Percentiles rank a stretch among this genome's conserved stretches.
phyloP scores from a whole-genome alignment of 2,797 vertebrate species.

The Labroides dimidiatus region DNA sequence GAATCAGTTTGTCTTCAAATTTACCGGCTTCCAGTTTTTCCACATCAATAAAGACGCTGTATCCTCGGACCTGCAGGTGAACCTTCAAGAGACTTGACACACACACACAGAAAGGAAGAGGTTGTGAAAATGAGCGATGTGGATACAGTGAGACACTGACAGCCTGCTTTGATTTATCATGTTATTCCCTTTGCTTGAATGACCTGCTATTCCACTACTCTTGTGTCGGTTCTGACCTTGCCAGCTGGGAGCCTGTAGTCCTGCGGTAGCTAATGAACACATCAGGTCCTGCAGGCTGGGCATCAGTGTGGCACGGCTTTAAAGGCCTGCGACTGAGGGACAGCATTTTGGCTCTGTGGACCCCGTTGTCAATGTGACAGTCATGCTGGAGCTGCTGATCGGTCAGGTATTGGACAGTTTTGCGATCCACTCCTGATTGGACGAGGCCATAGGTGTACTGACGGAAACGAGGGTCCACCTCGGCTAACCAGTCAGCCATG shows the following conservation, averaged over 20 bases:
- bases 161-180: not conserved
- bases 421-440: slow-evolving; percentile 91
- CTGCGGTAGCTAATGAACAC: slow-evolving; percentile 98
- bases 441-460: slow-evolving; percentile 97
- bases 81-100: slow-evolving; percentile 93
- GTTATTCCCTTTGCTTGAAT: not conserved
- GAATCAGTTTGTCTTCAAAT: slow-evolving; percentile 95
- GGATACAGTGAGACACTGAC: not conserved
- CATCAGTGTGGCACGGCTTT: slow-evolving; percentile 82
- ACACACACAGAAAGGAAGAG: slow-evolving; percentile 1
- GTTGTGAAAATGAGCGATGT: not conserved
- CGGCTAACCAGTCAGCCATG: slow-evolving; percentile 93
- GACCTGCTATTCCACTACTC: not conserved
- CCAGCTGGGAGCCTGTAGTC: slow-evolving; percentile 94
- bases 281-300: slow-evolving; percentile 86
- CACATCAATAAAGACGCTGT: slow-evolving; percentile 97
- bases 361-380: slow-evolving; percentile 87
- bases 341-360: slow-evolving; percentile 93
- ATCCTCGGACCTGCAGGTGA: slow-evolving; percentile 95
- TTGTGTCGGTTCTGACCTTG: slow-evolving; percentile 85
- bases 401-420: slow-evolving; percentile 86
- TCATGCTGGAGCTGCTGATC: slow-evolving; percentile 94
- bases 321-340: slow-evolving; percentile 83
- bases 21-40: slow-evolving; percentile 97
- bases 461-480: slow-evolving; percentile 91